Base-by-base conservation (phyloP, 2,113 vertebrate species). In the Ginglymostoma cirratum region DNA sequence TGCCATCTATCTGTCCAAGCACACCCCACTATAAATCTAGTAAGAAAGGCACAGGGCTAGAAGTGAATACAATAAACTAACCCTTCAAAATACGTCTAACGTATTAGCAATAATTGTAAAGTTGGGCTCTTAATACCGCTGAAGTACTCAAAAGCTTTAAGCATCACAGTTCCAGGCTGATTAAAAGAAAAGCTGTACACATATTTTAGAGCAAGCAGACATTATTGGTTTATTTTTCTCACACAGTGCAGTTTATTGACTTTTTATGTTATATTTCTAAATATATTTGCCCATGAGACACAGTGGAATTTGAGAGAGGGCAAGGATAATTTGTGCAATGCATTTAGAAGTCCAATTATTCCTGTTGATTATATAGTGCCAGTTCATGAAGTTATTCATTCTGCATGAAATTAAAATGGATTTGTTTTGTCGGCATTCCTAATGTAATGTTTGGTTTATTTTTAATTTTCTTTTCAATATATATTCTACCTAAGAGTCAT, bases 171-270 rank as follows among this genome's bases (percentile, higher is more conserved):
- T 93, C 34, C 24, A 55, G 17, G 8, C 27, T 93, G n/a, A 93
- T 21, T 87, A 52, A 87, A 87, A 87, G 2, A 87, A 45, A 87
- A 52, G 15, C 15, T 87, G 2, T 93, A 67, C 7, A 93, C 61
- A 61, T n/a, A 67, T n/a, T 93, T 93, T 38, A 93, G 66, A 93
- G 8, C 55, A 93, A 65, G 55, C 21, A 15, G 14, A 45, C 27
- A 38, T 93, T 67, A 87, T 27, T 80, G n/a, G 55, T 67, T 93
- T 38, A 93, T 48, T 38, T 93, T 66, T 93, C 87, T 23, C 90
- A 34, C 30, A 5, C 90, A 23, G 30, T 38, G 55, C 30, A 38
- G 61, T 38, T 10, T 65, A 61, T 52, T 89, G 24, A 52, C 24
- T 65, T 92, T 61, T 92, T 92, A 66, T 67, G 66, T 93, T 93